phyloP scores from a whole-genome alignment of 2,888 invertebrate genomes.

The Nomada flava region DNA sequence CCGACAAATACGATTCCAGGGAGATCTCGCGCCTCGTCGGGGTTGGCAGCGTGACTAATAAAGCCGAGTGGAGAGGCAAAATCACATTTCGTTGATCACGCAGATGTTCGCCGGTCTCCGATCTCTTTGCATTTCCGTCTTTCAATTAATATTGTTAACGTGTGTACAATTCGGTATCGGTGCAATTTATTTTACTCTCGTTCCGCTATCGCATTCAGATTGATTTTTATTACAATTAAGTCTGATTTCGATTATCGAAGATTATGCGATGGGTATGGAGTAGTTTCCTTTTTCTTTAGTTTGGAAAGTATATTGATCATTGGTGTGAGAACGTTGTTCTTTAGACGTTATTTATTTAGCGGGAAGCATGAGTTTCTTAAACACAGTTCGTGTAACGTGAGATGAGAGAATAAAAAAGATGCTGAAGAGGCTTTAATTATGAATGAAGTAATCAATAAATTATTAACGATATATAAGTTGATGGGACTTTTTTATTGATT shows the following conservation, averaged over 20 bases:
- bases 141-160: constrained; percentile 44
- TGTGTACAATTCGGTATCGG: neutral
- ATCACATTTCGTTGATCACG: constrained; percentile 68
- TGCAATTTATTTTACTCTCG: constrained; percentile 26
- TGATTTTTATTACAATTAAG: neutral
- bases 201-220: neutral
- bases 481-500: neutral
- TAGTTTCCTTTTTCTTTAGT: no score
- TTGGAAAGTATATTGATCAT: no score
- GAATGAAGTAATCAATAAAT: no score
- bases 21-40: constrained; percentile 62
- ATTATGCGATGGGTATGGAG: no score
- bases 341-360: no score
- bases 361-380: neutral
- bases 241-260: no score
- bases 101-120: constrained; percentile 63
- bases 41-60: constrained; percentile 67
- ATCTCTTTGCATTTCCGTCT: constrained; percentile 46
- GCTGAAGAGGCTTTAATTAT: no score
- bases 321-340: no score
- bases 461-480: no score
- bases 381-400: neutral
- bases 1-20: constrained; percentile 67
- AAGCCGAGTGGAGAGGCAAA: constrained; percentile 59
- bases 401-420: no score